phyloP scores from a whole-genome alignment of 2,797 vertebrate genomes.

The Graptemys geographica region DNA sequence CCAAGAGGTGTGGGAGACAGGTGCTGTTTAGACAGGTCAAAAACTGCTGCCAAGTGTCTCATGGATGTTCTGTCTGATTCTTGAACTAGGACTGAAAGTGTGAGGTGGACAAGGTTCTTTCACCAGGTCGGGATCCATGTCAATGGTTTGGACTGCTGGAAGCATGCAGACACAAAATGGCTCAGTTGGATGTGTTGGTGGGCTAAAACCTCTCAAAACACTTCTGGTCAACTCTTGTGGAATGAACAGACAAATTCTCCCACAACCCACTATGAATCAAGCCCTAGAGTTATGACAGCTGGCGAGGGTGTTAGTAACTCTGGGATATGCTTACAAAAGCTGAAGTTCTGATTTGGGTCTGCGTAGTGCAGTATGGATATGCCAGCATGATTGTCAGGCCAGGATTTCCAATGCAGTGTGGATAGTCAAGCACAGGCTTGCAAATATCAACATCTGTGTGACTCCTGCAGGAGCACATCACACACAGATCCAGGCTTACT shows the following conservation, averaged over 20 bases:
- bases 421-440: background rate
- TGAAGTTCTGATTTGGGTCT: background rate
- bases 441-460: background rate
- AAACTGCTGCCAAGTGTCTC: no score
- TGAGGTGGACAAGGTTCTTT: no score
- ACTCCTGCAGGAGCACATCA: background rate
- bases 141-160: background rate
- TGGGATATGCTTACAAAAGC: background rate
- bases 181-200: background rate
- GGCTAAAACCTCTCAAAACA: background rate
- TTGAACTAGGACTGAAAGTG: no score
- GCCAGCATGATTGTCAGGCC: background rate
- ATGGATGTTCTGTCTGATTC: no score
- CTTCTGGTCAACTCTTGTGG: background rate
- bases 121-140: no score
- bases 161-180: background rate
- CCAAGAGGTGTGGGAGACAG: no score
- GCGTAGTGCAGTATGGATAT: background rate
- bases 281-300: background rate
- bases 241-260: background rate
- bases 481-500: background rate
- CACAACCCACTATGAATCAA: background rate
- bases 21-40: no score
- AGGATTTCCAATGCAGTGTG: background rate
- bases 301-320: background rate